Evolutionary conservation across 2,797 vertebrate genomes (phyloP), one percentile per base, ranked within the genome.

Genomic region (Distichodus sexfasciatus): DNA sequence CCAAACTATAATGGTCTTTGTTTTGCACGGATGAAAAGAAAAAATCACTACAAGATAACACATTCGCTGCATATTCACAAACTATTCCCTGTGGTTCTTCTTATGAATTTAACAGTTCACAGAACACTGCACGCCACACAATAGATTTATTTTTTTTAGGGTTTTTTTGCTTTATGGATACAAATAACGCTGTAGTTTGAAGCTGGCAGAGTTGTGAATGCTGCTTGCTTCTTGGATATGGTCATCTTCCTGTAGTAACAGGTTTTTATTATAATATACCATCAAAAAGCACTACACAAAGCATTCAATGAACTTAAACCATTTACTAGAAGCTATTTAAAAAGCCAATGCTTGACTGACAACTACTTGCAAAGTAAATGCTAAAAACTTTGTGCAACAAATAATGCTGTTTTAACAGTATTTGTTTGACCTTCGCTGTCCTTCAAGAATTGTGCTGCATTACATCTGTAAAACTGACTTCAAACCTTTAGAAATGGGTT

Each of bases 371-470:
- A 66, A 67, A 38, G 44, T 69, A 48, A 75, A 48, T 40, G 40
- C 17, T 19, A 81, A 76, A 63, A 67, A 44, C 24, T 70, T 76
- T 79, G 53, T 82, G 74, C 77, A 76, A 64, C 69, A 67, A 81
- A 81, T 83, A 71, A 73, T 81, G 85, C 84, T 88, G 86, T 91
- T 91, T 86, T 85, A 86, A 84, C 76, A 81, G 85, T 86, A 54
- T 78, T 75, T 71, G 74, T 82, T 78, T 77, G 61, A 76, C 75
- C 81, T 85, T 81, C 79, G 80, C 76, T 46, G 61, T 85, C 83
- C 80, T 79, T 64, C 73, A 70, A 84, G 82, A 84, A 77, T 79
- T 62, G 85, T 81, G 86, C 82, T 92, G 86, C 84, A 87, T 83
- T 78, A 74, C 81, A 84, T 85, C 71, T 79, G 83, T 81, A 79